Percentiles rank a stretch among this genome's conserved stretches.
These are phyloP conservation scores for Akabosia matsudoensis DNA, from an alignment of 1,140 invertebrate species.

Conservation along the genomic window DNA sequence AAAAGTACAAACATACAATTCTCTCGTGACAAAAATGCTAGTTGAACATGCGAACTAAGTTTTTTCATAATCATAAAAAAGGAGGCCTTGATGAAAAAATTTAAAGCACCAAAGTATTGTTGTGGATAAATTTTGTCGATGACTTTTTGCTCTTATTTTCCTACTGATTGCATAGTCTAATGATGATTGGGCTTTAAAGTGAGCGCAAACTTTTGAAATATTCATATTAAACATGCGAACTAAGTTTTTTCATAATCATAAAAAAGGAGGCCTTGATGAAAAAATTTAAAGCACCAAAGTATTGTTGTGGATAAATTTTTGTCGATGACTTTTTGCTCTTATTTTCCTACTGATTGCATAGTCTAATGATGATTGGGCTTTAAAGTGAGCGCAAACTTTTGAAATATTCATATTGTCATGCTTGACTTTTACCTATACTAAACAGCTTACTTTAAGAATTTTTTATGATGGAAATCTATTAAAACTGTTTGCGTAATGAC, in stretches of 20 bases:
- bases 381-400: not conserved
- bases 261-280: too few relatives aligned
- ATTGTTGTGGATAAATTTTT: not conserved
- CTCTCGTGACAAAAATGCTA: not conserved
- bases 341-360: not conserved
- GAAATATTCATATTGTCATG: not conserved
- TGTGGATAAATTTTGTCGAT: not conserved
- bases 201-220: not conserved
- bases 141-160: not conserved
- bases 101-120: not conserved
- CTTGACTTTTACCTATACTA: conserved; percentile 16
- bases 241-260: too few relatives aligned
- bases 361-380: not conserved
- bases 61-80: too few relatives aligned
- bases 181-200: not conserved
- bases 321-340: not conserved
- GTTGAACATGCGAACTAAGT: too few relatives aligned
- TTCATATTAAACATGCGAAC: too few relatives aligned
- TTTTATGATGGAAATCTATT: too few relatives aligned
- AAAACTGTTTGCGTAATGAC: too few relatives aligned
- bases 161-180: not conserved
- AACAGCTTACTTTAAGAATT: too few relatives aligned
- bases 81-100: too few relatives aligned
- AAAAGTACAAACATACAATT: not conserved
- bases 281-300: not conserved